Evolutionary conservation across 23 tunicate genomes (phyloP), one percentile per base, ranked within the genome.

Genomic region (Oikopleura dioica): DNA sequence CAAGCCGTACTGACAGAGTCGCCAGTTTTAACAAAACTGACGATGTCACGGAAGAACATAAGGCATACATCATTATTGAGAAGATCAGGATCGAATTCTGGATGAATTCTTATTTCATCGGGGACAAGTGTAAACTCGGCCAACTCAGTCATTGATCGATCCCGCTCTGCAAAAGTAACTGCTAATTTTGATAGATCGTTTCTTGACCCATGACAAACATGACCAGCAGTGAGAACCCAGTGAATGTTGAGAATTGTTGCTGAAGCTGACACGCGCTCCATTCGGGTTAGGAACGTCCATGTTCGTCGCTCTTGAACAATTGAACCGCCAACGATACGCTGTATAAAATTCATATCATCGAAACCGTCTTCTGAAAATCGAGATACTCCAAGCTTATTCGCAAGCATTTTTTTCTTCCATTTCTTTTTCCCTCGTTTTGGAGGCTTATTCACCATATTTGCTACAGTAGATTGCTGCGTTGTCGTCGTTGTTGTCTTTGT

Each of bases 181-280:
- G 30, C 72, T 2, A 63, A 28, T 28, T 28, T 24, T 63, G 72
- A 2, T 2, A 63, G 33, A 63, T 63, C 33, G 26, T 16, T 16
- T 63, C 26, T 63, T 12, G 16, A 12, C 33, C 30, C 72, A 28
- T 63, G 32, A 63, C 72, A 63, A 31, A 63, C 26, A 63, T 63
- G 72, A 24, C 72, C 72, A 28, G 72, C 72, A 2, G 72, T 63
- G 5, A 63, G 29, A 2, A 63, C 72, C 72, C 72, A 63, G 72
- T 63, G 16, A 2, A 28, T 28, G 72, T 24, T 63, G 30, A 63
- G 26, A 63, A 63, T 63, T 2, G 72, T 63, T 63, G 30, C 72
- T 24, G 72, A 12, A 28, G 72, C 72, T 12, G 33, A 21, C 4
- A 63, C 72, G 4, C 33, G 30, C 33, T 63, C 72, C 32, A 63